phyloP scores from a whole-genome alignment of 2,888 invertebrate species.

The Drosophila paramelanica region DNA sequence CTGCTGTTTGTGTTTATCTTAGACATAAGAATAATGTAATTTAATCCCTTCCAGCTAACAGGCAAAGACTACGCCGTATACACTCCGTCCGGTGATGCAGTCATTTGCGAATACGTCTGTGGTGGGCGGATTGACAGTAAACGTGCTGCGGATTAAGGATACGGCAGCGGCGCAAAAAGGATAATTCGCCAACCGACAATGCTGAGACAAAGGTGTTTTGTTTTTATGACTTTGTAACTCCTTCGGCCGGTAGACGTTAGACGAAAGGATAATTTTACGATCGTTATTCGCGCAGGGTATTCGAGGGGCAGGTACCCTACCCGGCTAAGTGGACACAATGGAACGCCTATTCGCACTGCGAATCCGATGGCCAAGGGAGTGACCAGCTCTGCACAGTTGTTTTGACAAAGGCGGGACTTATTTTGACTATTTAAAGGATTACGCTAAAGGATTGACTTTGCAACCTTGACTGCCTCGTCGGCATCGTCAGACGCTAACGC shows the following conservation, averaged over 20 bases:
- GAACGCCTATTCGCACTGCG: constrained; percentile 70
- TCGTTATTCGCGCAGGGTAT: constrained; percentile 56
- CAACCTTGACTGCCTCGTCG: constrained; percentile 73
- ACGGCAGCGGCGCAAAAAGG: constrained; percentile 57
- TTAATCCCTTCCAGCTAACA: constrained; percentile 81
- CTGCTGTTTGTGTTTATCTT: constrained; percentile 79
- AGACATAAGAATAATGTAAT: constrained; percentile 83
- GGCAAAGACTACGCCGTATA: constrained; percentile 53
- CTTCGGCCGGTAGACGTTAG: constrained; percentile 61
- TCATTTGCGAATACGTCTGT: constrained; percentile 65
- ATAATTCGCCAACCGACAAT: constrained; percentile 74
- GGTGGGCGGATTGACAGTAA: constrained; percentile 59
- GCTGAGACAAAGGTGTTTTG: constrained; percentile 79
- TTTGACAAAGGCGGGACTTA: constrained; percentile 83
- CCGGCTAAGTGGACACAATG: constrained; percentile 67
- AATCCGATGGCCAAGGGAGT: constrained; percentile 65
- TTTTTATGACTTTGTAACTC: constrained; percentile 82
- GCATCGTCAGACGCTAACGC: constrained; percentile 53
- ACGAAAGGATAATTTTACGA: constrained; percentile 74
- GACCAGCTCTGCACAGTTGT: constrained; percentile 62
- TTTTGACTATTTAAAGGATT: constrained; percentile 85
- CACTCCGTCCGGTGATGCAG: constrained; percentile 7
- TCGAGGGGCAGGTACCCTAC: constrained; percentile 59
- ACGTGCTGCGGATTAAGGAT: constrained; percentile 60
- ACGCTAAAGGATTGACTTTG: constrained; percentile 84